Percentiles rank a stretch among this genome's conserved stretches.
Conservation (phyloP, 2,113 vertebrate species). For the Mionectes macconnelli region DNA sequence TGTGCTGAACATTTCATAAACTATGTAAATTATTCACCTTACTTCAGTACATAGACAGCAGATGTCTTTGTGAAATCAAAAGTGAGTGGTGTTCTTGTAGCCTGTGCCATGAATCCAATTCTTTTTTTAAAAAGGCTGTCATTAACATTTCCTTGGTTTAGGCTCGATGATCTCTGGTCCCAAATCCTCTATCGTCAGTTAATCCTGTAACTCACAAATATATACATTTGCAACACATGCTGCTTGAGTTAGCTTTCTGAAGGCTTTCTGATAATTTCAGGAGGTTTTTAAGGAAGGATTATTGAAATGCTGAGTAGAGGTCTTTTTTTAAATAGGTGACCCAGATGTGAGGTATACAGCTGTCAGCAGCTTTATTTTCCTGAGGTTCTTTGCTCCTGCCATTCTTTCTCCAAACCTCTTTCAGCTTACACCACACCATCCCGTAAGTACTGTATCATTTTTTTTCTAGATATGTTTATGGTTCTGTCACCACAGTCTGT, state of each 20-base stretch:
- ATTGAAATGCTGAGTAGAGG: neutral
- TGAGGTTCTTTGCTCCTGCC: slow-evolving; percentile 96
- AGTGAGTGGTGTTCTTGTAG: neutral
- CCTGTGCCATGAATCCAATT: neutral
- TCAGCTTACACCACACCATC: slow-evolving; percentile 93
- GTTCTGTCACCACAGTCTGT: neutral
- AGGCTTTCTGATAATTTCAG: neutral
- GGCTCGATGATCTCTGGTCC: neutral
- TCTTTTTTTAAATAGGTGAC: slow-evolving; percentile 75
- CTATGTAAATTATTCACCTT: neutral
- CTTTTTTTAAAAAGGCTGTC: neutral
- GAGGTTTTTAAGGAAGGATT: neutral
- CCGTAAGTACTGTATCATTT: slow-evolving; percentile 77
- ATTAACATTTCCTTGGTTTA: neutral
- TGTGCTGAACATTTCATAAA: neutral
- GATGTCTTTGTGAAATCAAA: neutral
- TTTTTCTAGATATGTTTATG: neutral
- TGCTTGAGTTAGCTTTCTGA: neutral
- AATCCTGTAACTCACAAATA: neutral
- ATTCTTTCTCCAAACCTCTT: slow-evolving; percentile 97
- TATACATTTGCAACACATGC: neutral
- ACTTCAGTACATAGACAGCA: neutral
- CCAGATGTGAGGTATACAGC: slow-evolving; percentile 94
- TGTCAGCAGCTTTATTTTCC: slow-evolving; percentile 97
- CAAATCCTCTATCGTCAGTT: neutral